Percentiles rank a stretch among this genome's conserved stretches.
phyloP scores from a whole-genome alignment of 2,888 invertebrate genomes.

The Gisinianus flammeolus region DNA sequence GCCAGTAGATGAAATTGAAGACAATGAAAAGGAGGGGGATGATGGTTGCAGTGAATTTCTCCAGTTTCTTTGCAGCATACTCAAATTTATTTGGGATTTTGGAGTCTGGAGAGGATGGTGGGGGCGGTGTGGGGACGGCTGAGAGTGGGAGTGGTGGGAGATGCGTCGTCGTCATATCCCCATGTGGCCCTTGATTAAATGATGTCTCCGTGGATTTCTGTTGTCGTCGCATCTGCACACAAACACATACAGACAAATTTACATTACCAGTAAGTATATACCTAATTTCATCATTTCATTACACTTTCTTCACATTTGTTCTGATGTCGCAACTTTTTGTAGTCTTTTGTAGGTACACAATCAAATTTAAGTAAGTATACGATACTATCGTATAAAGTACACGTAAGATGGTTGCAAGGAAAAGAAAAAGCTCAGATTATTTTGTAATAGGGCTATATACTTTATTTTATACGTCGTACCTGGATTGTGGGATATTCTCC shows the following conservation, averaged over 20 bases:
- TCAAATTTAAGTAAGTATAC: too few species aligned
- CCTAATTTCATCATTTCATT: too few species aligned
- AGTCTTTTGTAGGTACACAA: too few species aligned
- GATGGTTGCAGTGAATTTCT: slow-evolving; percentile 55
- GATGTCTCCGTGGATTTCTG: slow-evolving; percentile 41
- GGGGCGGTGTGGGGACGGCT: neutral
- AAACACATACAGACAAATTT: neutral
- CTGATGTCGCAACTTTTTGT: too few species aligned
- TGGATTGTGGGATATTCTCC: slow-evolving; percentile 50
- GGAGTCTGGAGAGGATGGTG: neutral
- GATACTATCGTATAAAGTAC: too few species aligned
- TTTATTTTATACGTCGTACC: too few species aligned
- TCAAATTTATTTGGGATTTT: slow-evolving; percentile 51
- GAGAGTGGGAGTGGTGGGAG: slow-evolving; percentile 41
- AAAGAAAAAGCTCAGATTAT: too few species aligned
- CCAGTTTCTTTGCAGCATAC: slow-evolving; percentile 55
- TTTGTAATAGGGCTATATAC: too few species aligned
- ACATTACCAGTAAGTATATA: too few species aligned
- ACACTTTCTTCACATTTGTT: too few species aligned
- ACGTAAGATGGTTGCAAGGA: too few species aligned
- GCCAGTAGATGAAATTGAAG: slow-evolving; percentile 58
- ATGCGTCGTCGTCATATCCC: slow-evolving; percentile 21
- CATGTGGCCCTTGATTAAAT: slow-evolving; percentile 36
- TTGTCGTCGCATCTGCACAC: slow-evolving; percentile 42
- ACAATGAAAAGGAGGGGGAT: slow-evolving; percentile 56